A percentile compares a stretch with the other conserved stretches of the same genome.
These are phyloP conservation scores for Matsumyia berberina DNA, from an alignment of 2,888 invertebrate genomes.

Conservation along the genomic window DNA sequence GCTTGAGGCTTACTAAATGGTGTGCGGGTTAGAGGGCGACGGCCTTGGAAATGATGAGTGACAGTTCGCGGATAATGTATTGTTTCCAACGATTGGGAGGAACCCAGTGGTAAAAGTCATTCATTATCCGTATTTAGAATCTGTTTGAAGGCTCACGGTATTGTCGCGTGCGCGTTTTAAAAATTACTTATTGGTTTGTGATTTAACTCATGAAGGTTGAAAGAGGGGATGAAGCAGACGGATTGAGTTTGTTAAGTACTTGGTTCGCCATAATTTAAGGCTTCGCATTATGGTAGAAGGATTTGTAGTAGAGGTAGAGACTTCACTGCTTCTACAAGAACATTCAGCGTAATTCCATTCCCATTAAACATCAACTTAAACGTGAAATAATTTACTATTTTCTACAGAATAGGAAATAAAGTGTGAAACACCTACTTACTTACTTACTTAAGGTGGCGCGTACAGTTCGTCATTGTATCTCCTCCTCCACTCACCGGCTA, in stretches of 20 bases:
- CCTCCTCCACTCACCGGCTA: too few species aligned
- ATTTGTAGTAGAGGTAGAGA: too few species aligned
- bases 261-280: background rate
- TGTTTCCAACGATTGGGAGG: background rate
- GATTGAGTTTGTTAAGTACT: too few species aligned
- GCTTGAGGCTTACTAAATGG: background rate
- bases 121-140: background rate
- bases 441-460: too few species aligned
- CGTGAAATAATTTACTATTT: too few species aligned
- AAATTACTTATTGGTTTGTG: background rate
- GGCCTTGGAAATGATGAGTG: conserved; percentile 5
- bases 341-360: too few species aligned
- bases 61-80: conserved; percentile 20
- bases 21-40: background rate
- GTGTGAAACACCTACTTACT: too few species aligned
- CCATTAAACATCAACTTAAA: too few species aligned
- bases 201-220: background rate
- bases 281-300: background rate
- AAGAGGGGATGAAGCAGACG: background rate
- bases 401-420: too few species aligned
- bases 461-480: too few species aligned
- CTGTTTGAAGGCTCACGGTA: background rate
- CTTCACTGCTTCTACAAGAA: too few species aligned
- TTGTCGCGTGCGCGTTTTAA: background rate
- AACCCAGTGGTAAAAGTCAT: background rate